Evolutionary conservation across 2,888 invertebrate genomes (phyloP).

Genomic region (Spialia ferax): DNA sequence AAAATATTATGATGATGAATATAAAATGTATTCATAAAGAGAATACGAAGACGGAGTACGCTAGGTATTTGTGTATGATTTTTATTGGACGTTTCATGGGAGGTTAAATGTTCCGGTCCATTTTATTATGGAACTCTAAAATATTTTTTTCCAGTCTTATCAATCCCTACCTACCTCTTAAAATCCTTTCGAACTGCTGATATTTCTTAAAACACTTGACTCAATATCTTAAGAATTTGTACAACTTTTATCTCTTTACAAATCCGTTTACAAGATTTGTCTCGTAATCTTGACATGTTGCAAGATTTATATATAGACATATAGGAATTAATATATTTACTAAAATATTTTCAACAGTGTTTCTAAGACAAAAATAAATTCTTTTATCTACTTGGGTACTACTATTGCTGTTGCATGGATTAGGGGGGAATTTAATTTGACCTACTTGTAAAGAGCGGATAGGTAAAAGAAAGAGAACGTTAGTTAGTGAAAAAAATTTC

Average conservation of each 20-base stretch:
- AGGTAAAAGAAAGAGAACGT: too few species aligned
- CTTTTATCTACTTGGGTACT: too few species aligned
- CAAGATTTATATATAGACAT: conserved; percentile 7
- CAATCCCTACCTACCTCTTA: not conserved
- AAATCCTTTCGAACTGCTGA: not conserved
- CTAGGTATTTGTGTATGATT: too few species aligned
- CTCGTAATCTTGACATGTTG: conserved; percentile 15
- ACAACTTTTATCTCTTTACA: conserved; percentile 1
- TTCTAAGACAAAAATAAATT: not conserved
- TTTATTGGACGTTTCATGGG: too few species aligned
- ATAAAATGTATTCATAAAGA: not conserved
- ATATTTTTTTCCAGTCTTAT: not conserved
- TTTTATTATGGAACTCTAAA: not conserved
- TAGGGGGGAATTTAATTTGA: too few species aligned
- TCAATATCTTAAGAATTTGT: conserved; percentile 8
- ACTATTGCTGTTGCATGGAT: too few species aligned
- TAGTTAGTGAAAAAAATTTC: too few species aligned
- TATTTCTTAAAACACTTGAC: conserved; percentile 11
- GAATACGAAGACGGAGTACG: too few species aligned
- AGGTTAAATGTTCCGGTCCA: not conserved
- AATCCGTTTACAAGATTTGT: conserved; percentile 7
- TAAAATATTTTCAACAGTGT: conserved; percentile 1
- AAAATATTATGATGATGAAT: not conserved
- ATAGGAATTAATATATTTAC: too few species aligned
- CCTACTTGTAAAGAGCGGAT: too few species aligned